These are phyloP conservation scores for Sphaerophoria taeniata DNA, from an alignment of 2,888 invertebrate genomes.

Conservation along the genomic window DNA sequence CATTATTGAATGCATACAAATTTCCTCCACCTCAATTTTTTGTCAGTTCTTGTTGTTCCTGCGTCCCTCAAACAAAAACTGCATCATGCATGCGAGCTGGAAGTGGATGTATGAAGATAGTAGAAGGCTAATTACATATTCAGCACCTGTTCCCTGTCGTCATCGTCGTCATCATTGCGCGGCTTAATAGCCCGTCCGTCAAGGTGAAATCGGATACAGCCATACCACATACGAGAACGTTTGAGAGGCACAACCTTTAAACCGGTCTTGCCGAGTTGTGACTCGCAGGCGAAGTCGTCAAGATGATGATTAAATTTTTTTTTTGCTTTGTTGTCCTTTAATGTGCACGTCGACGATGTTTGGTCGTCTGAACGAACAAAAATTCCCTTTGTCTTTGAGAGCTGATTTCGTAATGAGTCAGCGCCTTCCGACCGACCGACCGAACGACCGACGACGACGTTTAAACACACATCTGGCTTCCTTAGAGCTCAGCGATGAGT, in stretches of 20 bases:
- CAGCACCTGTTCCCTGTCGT: constrained; percentile 71
- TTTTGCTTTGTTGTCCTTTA: constrained; percentile 32
- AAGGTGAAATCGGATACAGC: constrained; percentile 71
- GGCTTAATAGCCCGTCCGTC: constrained; percentile 64
- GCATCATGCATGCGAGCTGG: constrained; percentile 55
- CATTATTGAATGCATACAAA: constrained; percentile 70
- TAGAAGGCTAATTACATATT: constrained; percentile 69
- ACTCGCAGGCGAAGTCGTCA: constrained; percentile 38
- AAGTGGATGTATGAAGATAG: constrained; percentile 3
- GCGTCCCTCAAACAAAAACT: constrained; percentile 31
- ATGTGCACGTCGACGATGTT: background rate
- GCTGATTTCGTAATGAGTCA: constrained; percentile 60
- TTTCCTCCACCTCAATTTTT: constrained; percentile 36
- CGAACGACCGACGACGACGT: background rate
- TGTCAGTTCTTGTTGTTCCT: background rate
- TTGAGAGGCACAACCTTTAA: constrained; percentile 58
- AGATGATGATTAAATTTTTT: constrained; percentile 62
- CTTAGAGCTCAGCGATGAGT: constrained; percentile 18
- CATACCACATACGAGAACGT: constrained; percentile 5
- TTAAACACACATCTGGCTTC: constrained; percentile 39
- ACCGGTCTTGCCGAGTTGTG: constrained; percentile 51
- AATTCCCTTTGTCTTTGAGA: constrained; percentile 54
- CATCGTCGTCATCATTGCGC: constrained; percentile 65
- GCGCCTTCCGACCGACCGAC: constrained; percentile 45
- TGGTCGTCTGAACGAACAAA: background rate